A percentile compares a stretch with the other conserved stretches of the same genome.
phyloP scores from a whole-genome alignment of 2,888 invertebrate genomes.

The Homarus gammarus region DNA sequence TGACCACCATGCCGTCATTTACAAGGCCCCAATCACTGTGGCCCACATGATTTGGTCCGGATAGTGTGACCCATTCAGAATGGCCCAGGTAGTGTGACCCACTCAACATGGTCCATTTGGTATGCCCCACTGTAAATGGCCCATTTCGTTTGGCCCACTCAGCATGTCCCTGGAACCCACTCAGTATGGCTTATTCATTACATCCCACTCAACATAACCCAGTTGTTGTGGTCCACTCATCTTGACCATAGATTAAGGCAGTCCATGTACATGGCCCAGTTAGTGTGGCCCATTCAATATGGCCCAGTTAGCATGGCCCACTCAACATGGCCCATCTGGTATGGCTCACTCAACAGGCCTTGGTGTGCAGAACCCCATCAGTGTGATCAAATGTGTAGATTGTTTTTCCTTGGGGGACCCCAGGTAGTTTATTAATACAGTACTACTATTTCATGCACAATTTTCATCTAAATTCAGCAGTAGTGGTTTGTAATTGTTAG shows the following conservation, averaged over 20 bases:
- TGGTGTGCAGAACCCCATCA: not conserved
- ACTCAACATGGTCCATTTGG: not conserved
- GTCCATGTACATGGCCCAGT: constrained; percentile 2
- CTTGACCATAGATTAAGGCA: not conserved
- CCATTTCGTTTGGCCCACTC: constrained; percentile 32
- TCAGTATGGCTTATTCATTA: not conserved
- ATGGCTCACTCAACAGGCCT: not conserved
- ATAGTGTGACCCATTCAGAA: constrained; percentile 33
- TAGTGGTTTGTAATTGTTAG: not conserved
- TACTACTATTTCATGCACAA: not conserved
- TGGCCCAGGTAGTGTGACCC: constrained; percentile 11
- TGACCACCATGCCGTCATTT: too few species aligned
- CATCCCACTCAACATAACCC: not conserved
- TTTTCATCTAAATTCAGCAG: not conserved
- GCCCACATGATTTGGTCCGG: constrained; percentile 30
- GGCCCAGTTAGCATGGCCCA: not conserved
- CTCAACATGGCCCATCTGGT: not conserved
- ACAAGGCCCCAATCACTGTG: constrained; percentile 11
- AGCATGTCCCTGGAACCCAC: constrained; percentile 11
- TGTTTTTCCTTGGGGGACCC: not conserved
- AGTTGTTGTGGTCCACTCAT: not conserved
- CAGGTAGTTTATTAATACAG: not conserved
- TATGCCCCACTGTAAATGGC: constrained; percentile 15
- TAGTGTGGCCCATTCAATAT: not conserved
- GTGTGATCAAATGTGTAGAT: not conserved